Conservation (phyloP, 2,113 vertebrate genomes). For the Peromyscus leucopus region DNA sequence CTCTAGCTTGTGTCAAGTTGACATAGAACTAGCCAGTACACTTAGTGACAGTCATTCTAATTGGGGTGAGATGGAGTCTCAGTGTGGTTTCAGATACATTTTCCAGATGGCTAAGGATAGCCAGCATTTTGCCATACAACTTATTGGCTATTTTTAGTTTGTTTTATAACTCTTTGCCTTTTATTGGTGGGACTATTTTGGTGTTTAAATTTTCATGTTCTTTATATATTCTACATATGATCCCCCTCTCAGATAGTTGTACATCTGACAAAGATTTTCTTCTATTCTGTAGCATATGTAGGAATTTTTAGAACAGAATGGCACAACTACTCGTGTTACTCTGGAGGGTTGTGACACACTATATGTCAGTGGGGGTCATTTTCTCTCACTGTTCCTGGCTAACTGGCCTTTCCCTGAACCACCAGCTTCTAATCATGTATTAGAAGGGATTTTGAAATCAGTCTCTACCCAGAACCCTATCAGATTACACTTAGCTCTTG, state of each 20-base stretch:
- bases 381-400: background rate
- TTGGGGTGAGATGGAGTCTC: background rate
- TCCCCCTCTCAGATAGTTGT: background rate
- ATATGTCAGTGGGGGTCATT: background rate
- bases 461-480: background rate
- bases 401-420: background rate
- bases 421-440: background rate
- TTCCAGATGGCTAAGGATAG: background rate
- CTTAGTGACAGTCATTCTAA: background rate
- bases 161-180: background rate
- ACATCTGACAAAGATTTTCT: background rate
- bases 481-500: background rate
- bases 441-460: background rate
- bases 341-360: background rate
- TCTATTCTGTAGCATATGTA: background rate
- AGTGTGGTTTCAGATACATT: background rate
- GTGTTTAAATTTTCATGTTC: background rate
- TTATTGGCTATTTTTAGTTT: background rate
- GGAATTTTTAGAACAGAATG: background rate
- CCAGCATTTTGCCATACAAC: background rate
- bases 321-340: background rate
- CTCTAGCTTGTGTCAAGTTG: background rate
- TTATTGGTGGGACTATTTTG: background rate
- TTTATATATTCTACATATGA: background rate
- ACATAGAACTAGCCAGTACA: background rate